These are phyloP conservation scores for Aplodontia rufa DNA, from an alignment of 2,113 vertebrate species.

Conservation along the genomic window DNA sequence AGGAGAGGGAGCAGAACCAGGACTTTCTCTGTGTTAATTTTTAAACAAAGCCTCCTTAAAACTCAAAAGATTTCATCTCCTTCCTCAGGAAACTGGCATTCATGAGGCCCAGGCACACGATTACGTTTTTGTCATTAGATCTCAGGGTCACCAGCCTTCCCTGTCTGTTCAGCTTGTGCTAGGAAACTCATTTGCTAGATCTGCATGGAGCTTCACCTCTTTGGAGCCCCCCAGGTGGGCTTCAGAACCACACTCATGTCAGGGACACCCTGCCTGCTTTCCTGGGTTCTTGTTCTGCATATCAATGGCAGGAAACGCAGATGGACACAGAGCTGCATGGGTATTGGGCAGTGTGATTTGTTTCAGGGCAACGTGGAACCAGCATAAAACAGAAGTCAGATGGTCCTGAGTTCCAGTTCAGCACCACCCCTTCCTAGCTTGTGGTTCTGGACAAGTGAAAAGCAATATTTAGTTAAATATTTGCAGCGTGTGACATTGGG, in stretches of 20 bases:
- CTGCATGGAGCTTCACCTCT: not conserved
- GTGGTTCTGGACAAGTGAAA: not conserved
- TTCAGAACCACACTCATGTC: constrained; percentile 3
- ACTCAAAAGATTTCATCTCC: constrained; percentile 46
- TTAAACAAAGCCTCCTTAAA: constrained; percentile 73
- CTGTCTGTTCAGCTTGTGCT: not conserved
- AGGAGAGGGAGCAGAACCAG: not conserved
- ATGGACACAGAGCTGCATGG: not conserved
- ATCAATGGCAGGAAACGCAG: not conserved
- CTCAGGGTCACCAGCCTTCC: not conserved
- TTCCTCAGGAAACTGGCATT: constrained; percentile 74
- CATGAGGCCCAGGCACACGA: constrained; percentile 71
- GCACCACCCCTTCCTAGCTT: not conserved
- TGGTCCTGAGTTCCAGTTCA: not conserved
- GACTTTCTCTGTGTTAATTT: constrained; percentile 50
- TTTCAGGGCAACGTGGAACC: not conserved
- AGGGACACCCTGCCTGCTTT: not conserved
- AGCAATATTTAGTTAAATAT: not conserved
- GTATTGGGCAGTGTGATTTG: not conserved
- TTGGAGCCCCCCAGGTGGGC: not conserved
- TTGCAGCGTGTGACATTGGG: not conserved
- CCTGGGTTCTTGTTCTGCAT: not conserved
- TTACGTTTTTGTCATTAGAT: constrained; percentile 60
- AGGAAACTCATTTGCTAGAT: constrained; percentile 66
- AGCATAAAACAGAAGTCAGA: not conserved